phyloP scores from a whole-genome alignment of 2,797 vertebrate genomes.

The Phoxinus dragarum region DNA sequence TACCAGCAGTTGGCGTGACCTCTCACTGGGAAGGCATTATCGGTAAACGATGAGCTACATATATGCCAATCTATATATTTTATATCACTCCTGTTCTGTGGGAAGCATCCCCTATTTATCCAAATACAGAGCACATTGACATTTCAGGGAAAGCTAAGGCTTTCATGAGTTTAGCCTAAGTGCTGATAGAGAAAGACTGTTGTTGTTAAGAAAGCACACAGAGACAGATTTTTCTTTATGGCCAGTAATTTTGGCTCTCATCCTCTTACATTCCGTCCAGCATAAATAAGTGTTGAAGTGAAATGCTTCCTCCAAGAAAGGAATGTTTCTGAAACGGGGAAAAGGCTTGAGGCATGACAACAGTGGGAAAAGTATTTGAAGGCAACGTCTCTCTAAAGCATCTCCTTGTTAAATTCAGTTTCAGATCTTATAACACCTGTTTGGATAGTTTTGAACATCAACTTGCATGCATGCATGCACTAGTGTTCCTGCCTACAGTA shows the following conservation, averaged over 20 bases:
- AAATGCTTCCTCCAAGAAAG: constrained; percentile 35
- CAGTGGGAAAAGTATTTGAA: constrained; percentile 3
- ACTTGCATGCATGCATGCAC: background rate
- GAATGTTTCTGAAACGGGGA: constrained; percentile 25
- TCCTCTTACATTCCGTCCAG: constrained; percentile 48
- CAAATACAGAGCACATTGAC: constrained; percentile 11
- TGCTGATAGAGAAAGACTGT: constrained; percentile 47
- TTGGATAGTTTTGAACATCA: background rate
- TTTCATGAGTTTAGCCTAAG: constrained; percentile 55
- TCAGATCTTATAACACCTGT: background rate
- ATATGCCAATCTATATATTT: constrained; percentile 32
- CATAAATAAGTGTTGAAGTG: constrained; percentile 26
- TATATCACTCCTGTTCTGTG: background rate
- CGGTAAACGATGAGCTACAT: constrained; percentile 22
- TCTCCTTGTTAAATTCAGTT: background rate
- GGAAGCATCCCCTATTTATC: constrained; percentile 21
- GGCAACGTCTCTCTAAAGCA: background rate
- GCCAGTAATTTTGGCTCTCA: constrained; percentile 47
- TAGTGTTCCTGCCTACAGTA: background rate
- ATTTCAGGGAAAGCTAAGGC: background rate
- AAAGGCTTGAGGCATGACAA: constrained; percentile 20
- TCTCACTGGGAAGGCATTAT: constrained; percentile 3
- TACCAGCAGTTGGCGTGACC: constrained; percentile 11
- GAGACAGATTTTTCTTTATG: constrained; percentile 53
- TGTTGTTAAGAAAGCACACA: constrained; percentile 38